phyloP scores from a whole-genome alignment of 2,113 vertebrate species.

The Hemichromis elongatus region DNA sequence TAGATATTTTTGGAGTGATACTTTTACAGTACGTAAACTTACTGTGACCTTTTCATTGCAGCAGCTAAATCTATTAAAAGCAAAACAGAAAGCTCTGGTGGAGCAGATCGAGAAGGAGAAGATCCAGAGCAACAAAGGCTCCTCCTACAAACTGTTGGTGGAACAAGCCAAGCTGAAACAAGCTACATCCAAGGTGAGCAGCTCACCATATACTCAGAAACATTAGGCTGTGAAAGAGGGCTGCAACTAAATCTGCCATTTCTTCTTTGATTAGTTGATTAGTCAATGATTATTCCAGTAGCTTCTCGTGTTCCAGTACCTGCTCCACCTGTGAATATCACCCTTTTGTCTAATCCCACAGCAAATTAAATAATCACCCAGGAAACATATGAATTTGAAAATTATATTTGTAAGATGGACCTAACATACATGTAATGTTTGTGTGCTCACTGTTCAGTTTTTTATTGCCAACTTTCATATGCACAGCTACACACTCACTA shows the following conservation, averaged over 20 bases:
- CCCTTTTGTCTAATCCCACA: not conserved
- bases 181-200: constrained; percentile 95
- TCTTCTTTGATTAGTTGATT: not conserved
- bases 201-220: not conserved
- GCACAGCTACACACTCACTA: no score
- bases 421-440: no score
- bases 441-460: no score
- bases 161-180: constrained; percentile 99
- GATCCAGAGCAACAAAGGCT: constrained; percentile 99
- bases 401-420: no score
- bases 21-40: constrained; percentile 33
- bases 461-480: no score
- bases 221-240: not conserved
- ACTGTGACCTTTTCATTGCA: constrained; percentile 79
- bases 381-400: no score
- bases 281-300: not conserved
- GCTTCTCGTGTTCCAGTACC: not conserved
- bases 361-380: no score
- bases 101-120: constrained; percentile 99
- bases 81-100: constrained; percentile 99
- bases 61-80: constrained; percentile 99
- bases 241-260: not conserved
- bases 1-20: not conserved
- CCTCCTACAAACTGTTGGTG: constrained; percentile 97
- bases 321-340: not conserved